Base-by-base conservation (phyloP, 2,888 invertebrate genomes). In the Chrysopilus asiliformis region DNA sequence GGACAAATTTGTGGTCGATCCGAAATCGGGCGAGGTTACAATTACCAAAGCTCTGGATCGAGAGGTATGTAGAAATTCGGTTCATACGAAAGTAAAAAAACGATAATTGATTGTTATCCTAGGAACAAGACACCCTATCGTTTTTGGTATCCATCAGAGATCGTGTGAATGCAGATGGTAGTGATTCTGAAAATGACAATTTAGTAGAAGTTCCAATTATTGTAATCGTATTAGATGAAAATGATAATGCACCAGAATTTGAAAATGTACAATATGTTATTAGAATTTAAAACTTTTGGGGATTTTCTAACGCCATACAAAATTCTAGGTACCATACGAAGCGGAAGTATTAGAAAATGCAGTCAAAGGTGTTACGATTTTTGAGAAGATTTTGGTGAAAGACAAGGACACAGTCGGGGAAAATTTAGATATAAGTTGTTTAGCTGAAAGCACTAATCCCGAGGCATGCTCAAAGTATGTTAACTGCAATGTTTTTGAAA, bases 191-290 rank as follows among this genome's bases (percentile, higher is more conserved):
- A 10, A 72, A 71, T 36, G 70, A 78, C 47, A 86, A 85, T 59
- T 64, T 83, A 41, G 78, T 83, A 10, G 71, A 76, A 47, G 76
- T 79, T 7, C 78, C 82, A 4, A 78, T 86, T 29, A 80, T 79
- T 19, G 80, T 89, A 41, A 86, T 89, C 42, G 76, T 91, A 12
- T 64, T 83, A 8, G 90, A 91, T 53, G 85, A 84, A 51, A 90
- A 91, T 56, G 90, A 91, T 55, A 89, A 87, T 60, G 71, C 83
- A 20, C 89, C 90, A 6, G 70, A 68, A 39, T 85, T 85, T 62
- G 69, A 72, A 61, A 75, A 79, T 61, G 83, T 82, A 66, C n/a
- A n/a, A n/a, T n/a, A n/a, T n/a, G n/a, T n/a, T n/a, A n/a, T n/a
- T n/a, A n/a, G n/a, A n/a, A 70, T 70, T 61, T 14, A 18, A 15